Base-by-base conservation (phyloP, 1,140 invertebrate genomes). In the Drosophila kepulauana region DNA sequence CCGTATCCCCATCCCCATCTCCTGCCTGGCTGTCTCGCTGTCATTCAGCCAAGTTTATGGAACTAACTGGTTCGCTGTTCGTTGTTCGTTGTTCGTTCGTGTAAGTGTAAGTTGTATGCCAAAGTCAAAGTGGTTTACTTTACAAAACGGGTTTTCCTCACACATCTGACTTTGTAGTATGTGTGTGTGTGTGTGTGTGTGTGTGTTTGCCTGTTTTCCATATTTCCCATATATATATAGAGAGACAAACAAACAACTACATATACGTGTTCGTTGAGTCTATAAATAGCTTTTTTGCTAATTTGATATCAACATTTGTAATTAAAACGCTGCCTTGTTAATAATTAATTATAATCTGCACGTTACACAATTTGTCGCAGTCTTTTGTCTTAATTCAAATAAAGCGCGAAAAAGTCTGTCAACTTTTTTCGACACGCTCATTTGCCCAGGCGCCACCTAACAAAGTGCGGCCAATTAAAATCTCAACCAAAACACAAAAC, bases 111-210 rank as follows among this genome's bases (percentile, higher is more conserved):
- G 30, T 57, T 66, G 56, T 80, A 43, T 66, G 79, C 71, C 84
- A 87, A 75, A 79, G 75, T 46, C 71, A 86, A 87, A 82, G 71
- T 70, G 58, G 71, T 87, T 87, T 48, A 64, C 68, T 69, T 13
- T 15, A 54, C 38, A 65, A 82, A 87, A 82, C 82, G 63, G 67
- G 82, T 86, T 86, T 87, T 51, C 20, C 52, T 43, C 41, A 43
- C 11, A 3, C 41, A 38, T 10, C 35, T 38, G 35, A 38, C 35
- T 38, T 38, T 38, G 35, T 0, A 38, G 15, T 38, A 13, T 13
- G 8, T 59, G 38, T 46, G 20, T 41, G 15, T 65, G 43, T 59
- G 59, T 67, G 76, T 67, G 69, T 59, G 61, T 67, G 77, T 67
- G 69, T 64, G 20, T 25, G 20, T 25, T 25, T 25, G 76, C 65